Conservation (phyloP, 2,797 vertebrate species). For the Crenichthys baileyi region DNA sequence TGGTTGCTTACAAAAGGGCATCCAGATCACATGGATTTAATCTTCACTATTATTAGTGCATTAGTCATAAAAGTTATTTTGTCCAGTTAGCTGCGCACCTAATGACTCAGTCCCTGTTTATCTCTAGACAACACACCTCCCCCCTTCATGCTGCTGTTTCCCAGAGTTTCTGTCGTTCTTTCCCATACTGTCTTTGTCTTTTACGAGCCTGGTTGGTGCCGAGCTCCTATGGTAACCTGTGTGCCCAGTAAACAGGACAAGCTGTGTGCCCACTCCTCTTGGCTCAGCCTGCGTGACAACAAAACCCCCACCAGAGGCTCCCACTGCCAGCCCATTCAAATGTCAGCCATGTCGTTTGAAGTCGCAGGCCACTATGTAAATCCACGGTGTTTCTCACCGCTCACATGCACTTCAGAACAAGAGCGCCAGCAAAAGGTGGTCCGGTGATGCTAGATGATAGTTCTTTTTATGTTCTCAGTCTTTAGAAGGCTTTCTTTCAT, state of each 20-base stretch:
- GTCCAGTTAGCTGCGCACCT: constrained; percentile 21
- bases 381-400: constrained; percentile 74
- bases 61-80: constrained; percentile 44
- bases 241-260: constrained; percentile 74
- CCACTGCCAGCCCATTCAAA: constrained; percentile 76
- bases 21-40: constrained; percentile 35
- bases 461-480: constrained; percentile 62
- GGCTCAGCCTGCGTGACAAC: constrained; percentile 72
- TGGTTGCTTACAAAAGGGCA: constrained; percentile 26
- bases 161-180: constrained; percentile 42
- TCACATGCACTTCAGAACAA: constrained; percentile 62
- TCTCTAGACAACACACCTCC: constrained; percentile 20
- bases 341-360: constrained; percentile 76
- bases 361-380: constrained; percentile 76
- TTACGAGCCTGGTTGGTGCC: constrained; percentile 48
- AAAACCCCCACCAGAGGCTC: constrained; percentile 73
- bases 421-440: constrained; percentile 66
- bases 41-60: constrained; percentile 48
- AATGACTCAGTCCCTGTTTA: constrained; percentile 49
- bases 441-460: constrained; percentile 64
- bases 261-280: constrained; percentile 75
- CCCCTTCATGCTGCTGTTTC: constrained; percentile 34
- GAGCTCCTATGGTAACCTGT: constrained; percentile 80
- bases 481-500: constrained; percentile 61
- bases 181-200: constrained; percentile 56